These are phyloP conservation scores for Hirtodrosophila trivittata DNA, from an alignment of 2,888 invertebrate species.

Conservation along the genomic window DNA sequence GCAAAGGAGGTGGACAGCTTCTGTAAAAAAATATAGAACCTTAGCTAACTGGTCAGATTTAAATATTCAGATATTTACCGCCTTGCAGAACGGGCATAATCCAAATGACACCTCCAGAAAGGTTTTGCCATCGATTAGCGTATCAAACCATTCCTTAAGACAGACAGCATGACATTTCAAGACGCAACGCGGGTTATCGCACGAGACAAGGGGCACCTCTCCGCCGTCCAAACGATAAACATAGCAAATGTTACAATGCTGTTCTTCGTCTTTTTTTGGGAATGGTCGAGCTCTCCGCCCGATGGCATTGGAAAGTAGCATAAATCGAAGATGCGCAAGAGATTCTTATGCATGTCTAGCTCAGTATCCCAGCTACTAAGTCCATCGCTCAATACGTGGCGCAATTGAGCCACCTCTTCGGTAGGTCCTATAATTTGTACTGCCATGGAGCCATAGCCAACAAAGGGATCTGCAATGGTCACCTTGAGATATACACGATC, in stretches of 20 bases:
- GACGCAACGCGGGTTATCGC: conserved; percentile 81
- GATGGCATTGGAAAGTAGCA: conserved; percentile 82
- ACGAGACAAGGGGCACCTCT: conserved; percentile 82
- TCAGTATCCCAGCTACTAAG: conserved; percentile 81
- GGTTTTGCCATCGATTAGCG: conserved; percentile 78
- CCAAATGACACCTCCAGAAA: conserved; percentile 82
- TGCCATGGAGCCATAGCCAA: conserved; percentile 72
- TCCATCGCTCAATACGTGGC: conserved; percentile 78
- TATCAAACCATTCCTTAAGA: conserved; percentile 82
- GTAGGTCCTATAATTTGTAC: conserved; percentile 83
- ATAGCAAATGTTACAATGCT: conserved; percentile 82
- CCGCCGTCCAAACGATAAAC: conserved; percentile 77
- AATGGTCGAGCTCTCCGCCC: conserved; percentile 21
- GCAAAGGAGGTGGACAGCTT: conserved; percentile 83
- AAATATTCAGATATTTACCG: conserved; percentile 62
- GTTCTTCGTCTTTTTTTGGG: conserved; percentile 39
- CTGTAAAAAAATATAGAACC: conserved; percentile 58
- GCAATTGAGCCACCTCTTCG: conserved; percentile 73
- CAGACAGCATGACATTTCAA: conserved; percentile 81
- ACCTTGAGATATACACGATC: conserved; percentile 81
- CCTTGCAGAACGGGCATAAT: conserved; percentile 82
- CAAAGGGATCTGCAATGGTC: conserved; percentile 78
- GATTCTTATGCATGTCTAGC: conserved; percentile 82
- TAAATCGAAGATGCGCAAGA: conserved; percentile 82
- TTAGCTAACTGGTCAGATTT: not conserved